phyloP scores from a whole-genome alignment of 2,113 vertebrate species.

The Actenoides hombroni region DNA sequence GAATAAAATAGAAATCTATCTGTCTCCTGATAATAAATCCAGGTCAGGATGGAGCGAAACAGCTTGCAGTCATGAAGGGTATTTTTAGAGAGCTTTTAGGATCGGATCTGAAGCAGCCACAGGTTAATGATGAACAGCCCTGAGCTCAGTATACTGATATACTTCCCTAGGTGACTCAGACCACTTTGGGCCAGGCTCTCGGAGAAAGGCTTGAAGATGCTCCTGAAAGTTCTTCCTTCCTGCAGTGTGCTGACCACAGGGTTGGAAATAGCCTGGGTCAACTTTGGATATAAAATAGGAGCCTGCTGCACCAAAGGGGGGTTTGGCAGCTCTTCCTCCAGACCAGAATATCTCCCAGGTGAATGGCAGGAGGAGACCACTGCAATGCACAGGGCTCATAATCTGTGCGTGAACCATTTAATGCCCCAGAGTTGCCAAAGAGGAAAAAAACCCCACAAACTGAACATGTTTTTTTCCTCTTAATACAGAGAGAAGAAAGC shows the following conservation, averaged over 20 bases:
- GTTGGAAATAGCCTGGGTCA: neutral
- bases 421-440: neutral
- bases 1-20: neutral
- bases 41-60: neutral
- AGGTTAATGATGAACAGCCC: neutral
- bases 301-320: neutral
- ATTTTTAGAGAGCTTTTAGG: conserved; percentile 28
- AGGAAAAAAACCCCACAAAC: neutral
- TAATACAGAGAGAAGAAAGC: neutral
- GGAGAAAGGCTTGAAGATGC: neutral
- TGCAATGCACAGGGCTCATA: neutral
- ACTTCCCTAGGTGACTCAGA: neutral
- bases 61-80: neutral
- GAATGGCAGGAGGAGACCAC: neutral
- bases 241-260: neutral
- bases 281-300: neutral
- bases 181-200: neutral
- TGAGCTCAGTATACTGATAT: neutral
- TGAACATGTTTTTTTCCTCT: neutral
- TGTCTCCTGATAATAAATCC: conserved; percentile 25
- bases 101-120: neutral
- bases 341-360: neutral
- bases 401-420: neutral
- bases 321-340: neutral
- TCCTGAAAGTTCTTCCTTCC: conserved; percentile 9